Base-by-base conservation (phyloP, 2,113 vertebrate species). In the Gadus chalcogrammus region DNA sequence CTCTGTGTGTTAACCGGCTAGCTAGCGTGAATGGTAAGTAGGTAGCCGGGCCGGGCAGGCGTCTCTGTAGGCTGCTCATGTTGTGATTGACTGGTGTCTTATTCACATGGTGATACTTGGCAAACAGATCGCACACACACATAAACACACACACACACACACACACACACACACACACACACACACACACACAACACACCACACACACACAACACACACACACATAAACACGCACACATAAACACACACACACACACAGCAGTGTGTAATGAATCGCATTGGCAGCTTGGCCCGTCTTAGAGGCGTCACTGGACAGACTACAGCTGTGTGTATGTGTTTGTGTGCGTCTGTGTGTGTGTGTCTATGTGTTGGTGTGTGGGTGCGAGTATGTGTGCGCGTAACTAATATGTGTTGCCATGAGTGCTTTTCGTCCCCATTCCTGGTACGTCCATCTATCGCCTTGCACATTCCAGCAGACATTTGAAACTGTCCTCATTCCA, bases 251-350 rank as follows among this genome's bases (percentile, higher is more conserved):
- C 64, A 60, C 67, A 61, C 67, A 71, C 6, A 38, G 73, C 77
- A 55, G 42, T 48, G 12, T 13, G 12, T 48, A 82, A 79, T 75
- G 78, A 87, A 84, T 86, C 75, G 79, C 82, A 71, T 79, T 89
- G 87, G 88, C 82, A 88, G 76, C 74, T 74, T 42, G 82, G 86
- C 80, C 85, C 81, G 88, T 88, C 87, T 79, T 80, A 82, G 87
- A 82, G 87, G 88, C 83, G 85, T 85, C 82, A 55, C 70, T 58
- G 71, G 79, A 84, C 82, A 72, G 79, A 77, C 61, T 65, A 18
- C 52, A 15, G 73, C 65, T 81, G 63, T 68, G 22, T 78, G 55
- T 67, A 71, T 78, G 42, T 64, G 38, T 80, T 60, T 67, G 68
- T 74, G 68, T 76, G 70, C 68, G 55, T 55, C 64, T 62, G 65